A percentile compares a stretch with the other conserved stretches of the same genome.
Conservation (phyloP, 2,113 vertebrate species). For the Theropithecus gelada region DNA sequence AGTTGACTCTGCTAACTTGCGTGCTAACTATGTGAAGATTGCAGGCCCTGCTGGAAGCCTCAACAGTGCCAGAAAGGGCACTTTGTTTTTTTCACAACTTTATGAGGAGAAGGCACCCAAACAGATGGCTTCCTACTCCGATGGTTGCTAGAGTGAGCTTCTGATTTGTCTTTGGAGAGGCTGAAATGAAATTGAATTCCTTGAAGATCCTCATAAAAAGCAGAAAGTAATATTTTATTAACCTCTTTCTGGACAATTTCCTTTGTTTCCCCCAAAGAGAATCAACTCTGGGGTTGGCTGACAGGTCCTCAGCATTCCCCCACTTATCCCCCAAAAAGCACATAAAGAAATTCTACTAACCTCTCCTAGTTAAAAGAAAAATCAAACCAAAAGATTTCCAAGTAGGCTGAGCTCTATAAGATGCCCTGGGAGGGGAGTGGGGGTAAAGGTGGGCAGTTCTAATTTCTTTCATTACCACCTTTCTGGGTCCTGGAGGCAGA, state of each 20-base stretch:
- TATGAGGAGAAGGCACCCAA: conserved; percentile 3
- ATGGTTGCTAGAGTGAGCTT: not conserved
- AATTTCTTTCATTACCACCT: conserved; percentile 34
- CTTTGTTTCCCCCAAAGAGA: not conserved
- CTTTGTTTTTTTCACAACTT: not conserved
- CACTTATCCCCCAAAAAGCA: not conserved
- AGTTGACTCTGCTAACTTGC: conserved; percentile 34
- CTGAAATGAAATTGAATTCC: conserved; percentile 34
- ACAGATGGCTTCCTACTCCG: conserved; percentile 48
- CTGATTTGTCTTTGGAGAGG: conserved; percentile 22
- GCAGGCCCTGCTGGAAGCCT: conserved; percentile 17
- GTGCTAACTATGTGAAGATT: conserved; percentile 3
- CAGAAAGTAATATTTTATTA: conserved; percentile 24
- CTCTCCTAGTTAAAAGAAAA: conserved; percentile 42
- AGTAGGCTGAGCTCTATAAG: conserved; percentile 17
- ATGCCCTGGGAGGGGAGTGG: not conserved
- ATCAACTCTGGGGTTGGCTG: not conserved
- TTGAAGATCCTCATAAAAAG: conserved; percentile 17
- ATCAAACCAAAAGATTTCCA: not conserved
- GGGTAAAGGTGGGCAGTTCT: not conserved
- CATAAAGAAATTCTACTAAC: conserved; percentile 37
- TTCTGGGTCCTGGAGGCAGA: not conserved
- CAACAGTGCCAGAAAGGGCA: not conserved
- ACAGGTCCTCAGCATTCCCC: not conserved
- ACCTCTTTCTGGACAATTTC: conserved; percentile 12